Base-by-base conservation (phyloP, 2,113 vertebrate genomes). In the Melospiza melodia region DNA sequence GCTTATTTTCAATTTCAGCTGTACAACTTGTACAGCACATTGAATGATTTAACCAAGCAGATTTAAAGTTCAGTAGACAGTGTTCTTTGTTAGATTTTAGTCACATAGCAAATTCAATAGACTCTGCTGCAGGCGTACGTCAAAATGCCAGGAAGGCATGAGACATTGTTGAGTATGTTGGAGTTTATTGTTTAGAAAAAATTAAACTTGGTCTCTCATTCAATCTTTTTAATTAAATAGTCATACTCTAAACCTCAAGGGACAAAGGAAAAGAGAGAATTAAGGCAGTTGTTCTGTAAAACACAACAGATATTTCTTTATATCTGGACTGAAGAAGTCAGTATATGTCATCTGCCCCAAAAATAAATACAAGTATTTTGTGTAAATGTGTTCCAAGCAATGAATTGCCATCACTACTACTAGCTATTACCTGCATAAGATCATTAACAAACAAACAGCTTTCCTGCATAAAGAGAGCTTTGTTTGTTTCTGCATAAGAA, bases 61-160 rank as follows among this genome's bases (percentile, higher is more conserved):
- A 96, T 96, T 95, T 95, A 95, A 95, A 96, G 96, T 95, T 97
- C 96, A 96, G 96, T 75, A 96, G 97, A 97, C 93, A 97, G 95
- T 77, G 93, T 90, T 97, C 96, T 98, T 98, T 97, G 97, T 97
- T 96, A 96, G 91, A 95, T 97, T 96, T 97, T 97, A 98, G 97
- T 97, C 97, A 97, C 94, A 95, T 95, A 80, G 83, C 93, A 97
- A 96, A 97, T 97, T 97, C 97, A 98, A 97, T 98, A 97, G 97
- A 95, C 90, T 96, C 95, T 97, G 97, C 97, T 97, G 94, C 96
- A 95, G 97, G 96, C 96, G 2, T 94, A 96, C 75, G 84, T 97
- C 96, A 97, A 96, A 97, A 97, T 97, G 97, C 97, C 97, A 97
- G 96, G 68, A 97, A 97, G 94, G 94, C 97, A 97, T 96, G 95